Base-by-base conservation (phyloP, 2,888 invertebrate species). In the Tenthredo mesomela region DNA sequence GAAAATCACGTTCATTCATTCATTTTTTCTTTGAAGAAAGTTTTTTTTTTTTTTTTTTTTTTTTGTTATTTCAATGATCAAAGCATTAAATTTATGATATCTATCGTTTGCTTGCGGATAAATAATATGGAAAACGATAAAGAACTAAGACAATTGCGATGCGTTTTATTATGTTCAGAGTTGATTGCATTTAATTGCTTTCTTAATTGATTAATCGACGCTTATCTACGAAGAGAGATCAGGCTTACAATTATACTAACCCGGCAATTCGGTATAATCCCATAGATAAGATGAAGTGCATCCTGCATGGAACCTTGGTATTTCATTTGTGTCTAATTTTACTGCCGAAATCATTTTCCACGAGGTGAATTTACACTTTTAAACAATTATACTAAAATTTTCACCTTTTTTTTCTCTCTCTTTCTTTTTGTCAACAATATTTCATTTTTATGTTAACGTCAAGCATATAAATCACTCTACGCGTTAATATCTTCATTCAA, bases 121-220 rank as follows among this genome's bases (percentile, higher is more conserved):
- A 40, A 15, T 25, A 67, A 0, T 18, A 67, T 25, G 33, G 25
- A 15, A 33, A 67, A 67, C 25, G 25, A 25, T 29, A 18, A 2
- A 6, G 5, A 40, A 40, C 61, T 5, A 40, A 9, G n/a, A 47
- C 25, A 77, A 40, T 77, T 77, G 61, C n/a, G 58, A 80, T 37
- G 37, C 58, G 37, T 80, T 80, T 80, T 80, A 15, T 61, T 40
- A 89, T 87, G 90, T 91, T 91, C 90, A 88, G 87, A 85, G 78
- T 89, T 88, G 87, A 91, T 91, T 90, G 89, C 88, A 86, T 85
- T 86, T 90, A 90, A 91, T 86, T 88, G 70, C 25, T 80, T 85
- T 84, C 83, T 83, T 88, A 88, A 92, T 92, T 87, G 88, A 88
- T 91, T 92, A 91, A 92, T 92, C 88, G 89, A 85, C 86, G 85